A percentile compares a stretch with the other conserved stretches of the same genome.
Conservation (phyloP, 2,888 invertebrate species). For the Napeogenes sylphis region DNA sequence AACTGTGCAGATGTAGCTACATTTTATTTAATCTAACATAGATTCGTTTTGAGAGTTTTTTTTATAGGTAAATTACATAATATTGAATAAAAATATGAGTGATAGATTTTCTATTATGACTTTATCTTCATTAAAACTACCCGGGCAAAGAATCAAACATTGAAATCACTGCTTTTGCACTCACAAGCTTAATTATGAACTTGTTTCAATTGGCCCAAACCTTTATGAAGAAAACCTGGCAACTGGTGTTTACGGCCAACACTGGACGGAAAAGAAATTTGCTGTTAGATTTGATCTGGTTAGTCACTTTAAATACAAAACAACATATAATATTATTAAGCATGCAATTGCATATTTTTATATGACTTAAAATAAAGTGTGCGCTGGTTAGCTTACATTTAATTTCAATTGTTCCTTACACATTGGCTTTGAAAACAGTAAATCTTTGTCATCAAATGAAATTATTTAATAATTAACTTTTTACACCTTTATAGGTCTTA, state of each 20-base stretch:
- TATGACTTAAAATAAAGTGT: background rate
- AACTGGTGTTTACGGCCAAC: constrained; percentile 55
- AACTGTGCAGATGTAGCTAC: too few species aligned
- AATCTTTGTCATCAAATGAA: background rate
- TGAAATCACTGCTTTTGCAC: constrained; percentile 1
- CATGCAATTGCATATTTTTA: background rate
- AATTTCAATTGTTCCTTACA: background rate
- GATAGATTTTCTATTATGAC: too few species aligned
- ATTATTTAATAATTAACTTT: too few species aligned
- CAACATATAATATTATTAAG: background rate
- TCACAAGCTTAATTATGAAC: background rate
- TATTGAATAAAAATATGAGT: too few species aligned
- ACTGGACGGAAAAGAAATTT: constrained; percentile 65
- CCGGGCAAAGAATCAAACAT: background rate
- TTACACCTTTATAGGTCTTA: too few species aligned
- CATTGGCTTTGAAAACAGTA: background rate
- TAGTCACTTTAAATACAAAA: constrained; percentile 12
- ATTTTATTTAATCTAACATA: too few species aligned
- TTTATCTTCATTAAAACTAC: too few species aligned
- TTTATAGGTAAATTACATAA: too few species aligned
- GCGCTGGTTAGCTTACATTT: background rate
- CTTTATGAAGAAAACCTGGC: constrained; percentile 27
- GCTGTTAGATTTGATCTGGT: constrained; percentile 38
- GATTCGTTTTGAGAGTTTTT: too few species aligned
- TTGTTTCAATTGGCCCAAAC: constrained; percentile 28